Base-by-base conservation (phyloP, 2,888 invertebrate species). In the Pterostichus madidus region DNA sequence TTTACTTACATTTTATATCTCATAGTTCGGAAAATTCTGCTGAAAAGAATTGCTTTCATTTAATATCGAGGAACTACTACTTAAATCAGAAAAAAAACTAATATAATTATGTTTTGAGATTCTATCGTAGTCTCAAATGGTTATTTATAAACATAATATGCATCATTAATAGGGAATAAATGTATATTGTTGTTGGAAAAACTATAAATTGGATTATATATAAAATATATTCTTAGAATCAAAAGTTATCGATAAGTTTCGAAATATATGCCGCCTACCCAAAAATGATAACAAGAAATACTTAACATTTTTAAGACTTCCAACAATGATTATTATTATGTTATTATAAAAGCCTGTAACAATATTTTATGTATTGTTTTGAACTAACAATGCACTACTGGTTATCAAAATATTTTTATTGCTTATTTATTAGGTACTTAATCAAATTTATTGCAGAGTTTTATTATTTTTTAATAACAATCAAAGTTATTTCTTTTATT, bases 321-420 rank as follows among this genome's bases (percentile, higher is more conserved):
- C 13, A 49, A 11, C n/a, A 49, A 49, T 49, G 11, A 49, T 31
- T 59, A 24, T 24, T 59, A 31, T 59, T 59, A 24, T 24, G 31
- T 59, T 31, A 59, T 17, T 8, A 31, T 59, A 59, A 59, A 13
- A 64, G 32, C 32, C 64, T n/a, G 13, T 35, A 35, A 35, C 32
- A 61, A 61, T 31, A 64, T 64, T 64, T 64, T 32, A 32, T 11
- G 49, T 13, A 49, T 64, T 35, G 64, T 35, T 64, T 64, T n/a
- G 31, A 64, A 35, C 13, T 64, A 64, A 32, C 64, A 64, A 59
- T 59, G 59, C 13, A 64, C n/a, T 64, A 24, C 6, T n/a, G 35
- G n/a, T 64, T 64, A 64, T 64, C 32, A 32, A 64, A 64, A 64
- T 32, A 35, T 35, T 64, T 49, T 64, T 64, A 64, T 32, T 13